Percentiles rank a stretch among this genome's conserved stretches.
phyloP scores from a whole-genome alignment of 2,113 vertebrate genomes.

The Pseudolaguvia tuberculata region DNA sequence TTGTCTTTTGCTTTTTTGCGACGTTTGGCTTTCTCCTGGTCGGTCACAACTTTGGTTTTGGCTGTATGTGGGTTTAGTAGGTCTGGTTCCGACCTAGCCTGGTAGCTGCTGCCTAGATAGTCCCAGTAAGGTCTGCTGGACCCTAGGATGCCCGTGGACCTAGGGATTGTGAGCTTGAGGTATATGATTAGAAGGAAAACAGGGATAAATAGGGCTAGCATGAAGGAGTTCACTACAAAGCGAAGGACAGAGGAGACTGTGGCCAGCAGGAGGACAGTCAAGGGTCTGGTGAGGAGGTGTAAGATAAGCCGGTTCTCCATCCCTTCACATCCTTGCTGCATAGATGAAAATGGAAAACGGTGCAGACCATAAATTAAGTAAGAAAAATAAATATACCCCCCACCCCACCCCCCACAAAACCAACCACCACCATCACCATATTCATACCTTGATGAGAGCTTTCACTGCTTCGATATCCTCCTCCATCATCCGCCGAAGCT shows the following conservation, averaged over 20 bases:
- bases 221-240: constrained; percentile 79
- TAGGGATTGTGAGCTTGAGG: constrained; percentile 77
- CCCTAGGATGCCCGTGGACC: constrained; percentile 70
- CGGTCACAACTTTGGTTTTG: constrained; percentile 44
- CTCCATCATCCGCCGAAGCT: constrained; percentile 70
- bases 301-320: constrained; percentile 81
- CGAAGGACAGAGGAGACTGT: constrained; percentile 75
- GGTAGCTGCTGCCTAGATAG: constrained; percentile 70
- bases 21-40: constrained; percentile 46
- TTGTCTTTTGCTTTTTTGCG: constrained; percentile 47
- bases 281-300: constrained; percentile 75
- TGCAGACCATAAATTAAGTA: no score
- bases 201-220: constrained; percentile 76
- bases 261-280: constrained; percentile 74
- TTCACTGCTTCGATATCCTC: constrained; percentile 71
- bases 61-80: constrained; percentile 60
- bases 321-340: constrained; percentile 78
- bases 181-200: constrained; percentile 76
- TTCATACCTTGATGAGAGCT: constrained; percentile 69
- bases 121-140: constrained; percentile 71
- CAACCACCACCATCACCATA: no score
- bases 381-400: no score
- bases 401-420: no score
- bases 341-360: no score
- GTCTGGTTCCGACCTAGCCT: constrained; percentile 56